Conservation (phyloP, 2,113 vertebrate species). For the Arvicanthis niloticus region DNA sequence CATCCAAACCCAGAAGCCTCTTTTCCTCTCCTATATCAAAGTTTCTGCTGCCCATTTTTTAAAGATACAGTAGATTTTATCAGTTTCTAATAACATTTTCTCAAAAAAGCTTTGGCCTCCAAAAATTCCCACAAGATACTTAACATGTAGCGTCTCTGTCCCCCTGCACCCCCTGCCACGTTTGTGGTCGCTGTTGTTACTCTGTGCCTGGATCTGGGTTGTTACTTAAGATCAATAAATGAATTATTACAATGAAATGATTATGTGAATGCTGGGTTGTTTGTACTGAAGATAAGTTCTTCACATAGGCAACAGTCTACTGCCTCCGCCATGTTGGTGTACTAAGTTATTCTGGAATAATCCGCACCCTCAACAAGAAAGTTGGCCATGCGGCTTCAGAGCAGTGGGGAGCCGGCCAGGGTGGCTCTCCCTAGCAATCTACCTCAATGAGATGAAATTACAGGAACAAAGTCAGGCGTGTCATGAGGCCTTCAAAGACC, state of each 20-base stretch:
- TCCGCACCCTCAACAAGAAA: conserved; percentile 68
- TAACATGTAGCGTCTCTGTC: neutral
- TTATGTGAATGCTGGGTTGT: neutral
- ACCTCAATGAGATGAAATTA: conserved; percentile 85
- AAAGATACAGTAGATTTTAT: neutral
- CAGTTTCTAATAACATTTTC: conserved; percentile 35
- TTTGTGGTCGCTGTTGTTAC: neutral
- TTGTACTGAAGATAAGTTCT: conserved; percentile 60
- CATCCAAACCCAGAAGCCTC: neutral
- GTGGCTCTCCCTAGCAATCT: conserved; percentile 83
- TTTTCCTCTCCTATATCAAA: neutral
- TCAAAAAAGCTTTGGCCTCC: neutral
- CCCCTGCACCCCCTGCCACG: accelerated
- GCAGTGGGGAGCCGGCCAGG: conserved; percentile 77
- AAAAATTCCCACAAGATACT: neutral
- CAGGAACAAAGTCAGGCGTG: conserved; percentile 88
- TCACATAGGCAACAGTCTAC: conserved; percentile 42
- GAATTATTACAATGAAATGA: neutral
- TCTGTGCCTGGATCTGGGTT: neutral
- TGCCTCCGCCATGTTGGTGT: conserved; percentile 69
- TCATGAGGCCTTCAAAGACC: conserved; percentile 84
- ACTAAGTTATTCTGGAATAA: conserved; percentile 75
- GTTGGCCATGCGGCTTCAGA: conserved; percentile 76
- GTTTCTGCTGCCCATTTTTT: neutral
- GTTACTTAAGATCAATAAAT: neutral